A percentile compares a stretch with the other conserved stretches of the same genome.
phyloP scores from a whole-genome alignment of 2,888 invertebrate genomes.

The Acronicta aceris region DNA sequence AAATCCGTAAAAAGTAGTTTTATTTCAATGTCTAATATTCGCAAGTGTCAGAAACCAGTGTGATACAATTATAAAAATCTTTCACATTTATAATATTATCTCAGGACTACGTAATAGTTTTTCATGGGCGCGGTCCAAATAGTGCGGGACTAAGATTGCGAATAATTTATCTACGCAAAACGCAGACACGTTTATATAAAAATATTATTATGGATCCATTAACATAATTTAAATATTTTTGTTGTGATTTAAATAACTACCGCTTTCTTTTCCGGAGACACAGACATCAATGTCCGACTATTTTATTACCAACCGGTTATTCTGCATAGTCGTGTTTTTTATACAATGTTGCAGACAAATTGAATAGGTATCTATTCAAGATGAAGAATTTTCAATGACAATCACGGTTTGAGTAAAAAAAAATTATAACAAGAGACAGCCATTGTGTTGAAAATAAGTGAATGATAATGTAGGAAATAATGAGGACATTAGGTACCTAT shows the following conservation, averaged over 20 bases:
- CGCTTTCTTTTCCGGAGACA: constrained; percentile 47
- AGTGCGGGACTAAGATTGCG: constrained; percentile 16
- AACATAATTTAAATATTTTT: constrained; percentile 7
- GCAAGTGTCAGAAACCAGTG: no score
- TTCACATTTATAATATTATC: no score
- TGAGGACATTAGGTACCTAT: neutral
- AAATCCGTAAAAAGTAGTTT: no score
- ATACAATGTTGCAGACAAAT: constrained; percentile 10
- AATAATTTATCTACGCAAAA: neutral
- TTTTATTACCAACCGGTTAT: constrained; percentile 22
- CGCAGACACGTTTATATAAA: neutral
- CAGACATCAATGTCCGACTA: constrained; percentile 5
- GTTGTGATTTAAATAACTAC: constrained; percentile 13
- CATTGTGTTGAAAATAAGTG: constrained; percentile 9
- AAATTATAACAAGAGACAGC: constrained; percentile 1
- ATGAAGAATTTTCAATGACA: neutral
- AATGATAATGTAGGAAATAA: constrained; percentile 13
- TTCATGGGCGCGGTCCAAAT: no score
- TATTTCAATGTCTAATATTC: no score
- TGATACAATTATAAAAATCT: no score
- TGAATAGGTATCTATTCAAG: neutral
- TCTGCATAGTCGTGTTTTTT: neutral
- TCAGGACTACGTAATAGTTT: no score
- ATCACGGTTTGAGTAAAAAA: constrained; percentile 12
- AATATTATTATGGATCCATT: constrained; percentile 9